Base-by-base conservation (phyloP, 2,888 invertebrate genomes). In the Serrognathus titanus region DNA sequence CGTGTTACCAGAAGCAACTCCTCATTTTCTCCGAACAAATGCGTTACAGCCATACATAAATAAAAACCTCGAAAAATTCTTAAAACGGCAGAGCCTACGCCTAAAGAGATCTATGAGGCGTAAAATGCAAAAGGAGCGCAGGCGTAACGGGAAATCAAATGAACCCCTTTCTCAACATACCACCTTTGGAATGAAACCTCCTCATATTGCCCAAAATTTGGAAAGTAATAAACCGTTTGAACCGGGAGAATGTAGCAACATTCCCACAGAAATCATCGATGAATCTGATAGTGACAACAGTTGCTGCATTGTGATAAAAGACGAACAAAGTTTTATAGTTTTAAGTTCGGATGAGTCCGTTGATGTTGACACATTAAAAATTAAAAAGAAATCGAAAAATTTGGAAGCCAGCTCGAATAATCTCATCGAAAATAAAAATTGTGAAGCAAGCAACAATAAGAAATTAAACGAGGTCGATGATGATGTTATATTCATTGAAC, bases 401-500 rank as follows among this genome's bases (percentile, higher is more conserved):
- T 31, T 31, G 24, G 24, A 38, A 24, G 2, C 2, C 16, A 16
- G 10, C 2, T 3, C 2, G 39, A 9, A 37, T 47, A 2, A 5
- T 6, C 39, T 39, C 16, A 1, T 20, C 16, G 2, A 54, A 43
- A 16, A 9, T 9, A 43, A 16, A 43, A 16, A 12, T 5, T 1
- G 9, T 10, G 39, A 12, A 39, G 8, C 39, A 7, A 11, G 39
- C 5, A n/a, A 8, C 3, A 12, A 12, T 39, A 39, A 12, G 10
- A 39, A 8, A 43, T 43, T 20, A 11, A 12, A n/a, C 31, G 57
- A 53, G 50, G 54, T 59, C 16, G 67, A 60, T 52, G 66, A 66
- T 54, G 65, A 63, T 51, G 68, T 73, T 10, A 68, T 73, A 57
- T 70, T 68, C 63, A 58, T 73, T 47, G 71, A 70, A 55, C 68